Percentiles rank a stretch among this genome's conserved stretches.
These are phyloP conservation scores for Eupeodes luniger DNA, from an alignment of 2,888 invertebrate genomes.

Conservation along the genomic window DNA sequence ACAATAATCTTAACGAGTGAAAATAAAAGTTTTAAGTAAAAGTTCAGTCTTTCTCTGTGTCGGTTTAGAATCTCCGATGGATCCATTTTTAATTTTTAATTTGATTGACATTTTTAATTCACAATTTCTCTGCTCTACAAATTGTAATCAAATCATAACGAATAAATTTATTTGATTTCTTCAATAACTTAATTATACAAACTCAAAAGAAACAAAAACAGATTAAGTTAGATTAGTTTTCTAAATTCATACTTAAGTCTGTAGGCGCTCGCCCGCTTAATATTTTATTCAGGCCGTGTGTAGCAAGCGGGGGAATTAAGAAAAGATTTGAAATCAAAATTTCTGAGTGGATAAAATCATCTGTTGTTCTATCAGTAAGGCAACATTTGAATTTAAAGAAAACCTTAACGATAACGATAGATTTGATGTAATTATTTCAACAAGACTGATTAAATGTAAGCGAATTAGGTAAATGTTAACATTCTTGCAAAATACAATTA, in stretches of 20 bases:
- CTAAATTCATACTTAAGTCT: slow-evolving; percentile 29
- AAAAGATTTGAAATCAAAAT: background rate
- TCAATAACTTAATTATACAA: slow-evolving; percentile 17
- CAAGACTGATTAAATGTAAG: no score
- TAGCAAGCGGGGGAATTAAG: background rate
- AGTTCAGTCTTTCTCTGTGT: slow-evolving; percentile 22
- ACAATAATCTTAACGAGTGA: background rate
- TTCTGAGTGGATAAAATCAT: no score
- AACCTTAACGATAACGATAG: no score
- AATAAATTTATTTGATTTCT: slow-evolving; percentile 27
- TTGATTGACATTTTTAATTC: slow-evolving; percentile 15
- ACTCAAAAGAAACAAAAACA: slow-evolving; percentile 5
- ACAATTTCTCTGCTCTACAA: slow-evolving; percentile 53
- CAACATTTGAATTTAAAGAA: no score
- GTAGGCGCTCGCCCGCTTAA: background rate
- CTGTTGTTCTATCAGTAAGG: no score
- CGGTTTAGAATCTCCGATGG: slow-evolving; percentile 3
- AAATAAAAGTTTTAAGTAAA: slow-evolving; percentile 55
- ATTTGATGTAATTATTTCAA: no score
- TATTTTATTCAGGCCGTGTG: background rate
- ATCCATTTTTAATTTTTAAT: background rate
- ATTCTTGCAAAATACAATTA: no score
- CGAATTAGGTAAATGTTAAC: no score
- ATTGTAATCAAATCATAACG: slow-evolving; percentile 21
- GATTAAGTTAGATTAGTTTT: slow-evolving; percentile 13